A percentile compares a stretch with the other conserved stretches of the same genome.
phyloP scores from a whole-genome alignment of 2,113 vertebrate species.

The Pseudolaguvia tuberculata region DNA sequence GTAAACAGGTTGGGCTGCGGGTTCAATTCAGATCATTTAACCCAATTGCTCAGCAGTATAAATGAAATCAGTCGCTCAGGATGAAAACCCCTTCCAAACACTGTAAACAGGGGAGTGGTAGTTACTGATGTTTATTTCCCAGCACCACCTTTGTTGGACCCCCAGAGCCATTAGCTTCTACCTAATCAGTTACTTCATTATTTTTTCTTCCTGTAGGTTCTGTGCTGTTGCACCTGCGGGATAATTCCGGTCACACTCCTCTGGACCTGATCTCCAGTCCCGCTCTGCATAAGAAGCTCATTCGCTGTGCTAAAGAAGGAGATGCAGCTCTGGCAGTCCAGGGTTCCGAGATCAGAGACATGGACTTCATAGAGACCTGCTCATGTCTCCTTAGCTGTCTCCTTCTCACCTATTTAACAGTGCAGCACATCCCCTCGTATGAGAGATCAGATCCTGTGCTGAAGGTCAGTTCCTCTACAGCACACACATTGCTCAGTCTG shows the following conservation, averaged over 20 bases:
- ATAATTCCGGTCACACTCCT: constrained; percentile 63
- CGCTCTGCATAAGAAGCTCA: constrained; percentile 72
- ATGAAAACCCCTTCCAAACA: too few relatives aligned
- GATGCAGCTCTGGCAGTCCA: constrained; percentile 41
- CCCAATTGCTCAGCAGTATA: too few relatives aligned
- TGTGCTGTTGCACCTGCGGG: constrained; percentile 73
- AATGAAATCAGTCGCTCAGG: too few relatives aligned
- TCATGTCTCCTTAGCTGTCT: constrained; percentile 62
- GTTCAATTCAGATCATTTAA: too few relatives aligned
- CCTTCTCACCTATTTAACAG: constrained; percentile 61
- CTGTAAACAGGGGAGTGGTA: too few relatives aligned
- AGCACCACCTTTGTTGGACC: too few relatives aligned
- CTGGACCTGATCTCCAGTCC: constrained; percentile 72
- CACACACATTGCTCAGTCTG: constrained; percentile 47
- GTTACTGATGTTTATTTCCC: too few relatives aligned
- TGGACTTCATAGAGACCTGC: constrained; percentile 62
- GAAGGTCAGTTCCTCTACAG: constrained; percentile 39
- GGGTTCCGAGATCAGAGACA: constrained; percentile 46
- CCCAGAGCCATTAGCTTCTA: too few relatives aligned
- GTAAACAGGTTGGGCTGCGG: too few relatives aligned
- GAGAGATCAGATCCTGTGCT: constrained; percentile 43
- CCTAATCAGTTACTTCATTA: not conserved
- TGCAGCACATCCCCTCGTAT: constrained; percentile 45
- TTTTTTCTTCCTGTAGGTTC: constrained; percentile 69
- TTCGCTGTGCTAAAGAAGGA: constrained; percentile 63